Base-by-base conservation (phyloP, 1,140 invertebrate species). In the Eriosoma lanigerum region DNA sequence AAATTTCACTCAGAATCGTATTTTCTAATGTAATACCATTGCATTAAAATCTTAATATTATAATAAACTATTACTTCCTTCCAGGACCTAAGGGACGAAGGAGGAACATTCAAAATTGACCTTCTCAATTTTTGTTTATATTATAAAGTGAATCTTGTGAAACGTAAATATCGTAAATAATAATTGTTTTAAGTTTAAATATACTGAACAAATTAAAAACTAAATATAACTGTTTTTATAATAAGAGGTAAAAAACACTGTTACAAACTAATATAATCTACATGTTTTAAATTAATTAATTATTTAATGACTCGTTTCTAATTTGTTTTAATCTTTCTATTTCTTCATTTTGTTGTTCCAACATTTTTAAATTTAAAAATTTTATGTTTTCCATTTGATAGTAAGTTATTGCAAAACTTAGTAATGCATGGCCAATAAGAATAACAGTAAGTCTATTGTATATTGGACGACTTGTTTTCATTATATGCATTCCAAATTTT, bases 381-480 rank as follows among this genome's bases (percentile, higher is more conserved):
- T 78, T 56, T 19, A 60, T 26, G 46, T 56, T 60, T 29, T 78
- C 26, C 56, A 78, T 78, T 78, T 78, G 75, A 32, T 60, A 78
- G 46, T 62, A 8, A 15, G 12, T 60, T 15, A 78, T 78, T 46
- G 44, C 12, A 19, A 48, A 78, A 60, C 75, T 78, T 44, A 78
- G 62, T 46, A 78, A 19, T 12, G 12, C 21, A 48, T 78, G 75
- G 26, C 75, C 56, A 78, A 78, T 78, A 2, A 58, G 32, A 48
- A 78, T 62, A 24, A 48, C 21, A 26, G 75, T 58, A 26, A 78
- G 75, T 46, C 75, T 38, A 26, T 78, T 78, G 19, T 78, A 60
- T 5, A 78, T 17, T 48, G 75, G 75, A 62, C 54, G 56, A 44
- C 52, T 60, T 44, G 24, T 29, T 60, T 62, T 21, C 29, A 19